Percentiles rank a stretch among this genome's conserved stretches.
These are phyloP conservation scores for Benthosema pterotum DNA, from an alignment of 2,797 vertebrate genomes.

Conservation along the genomic window DNA sequence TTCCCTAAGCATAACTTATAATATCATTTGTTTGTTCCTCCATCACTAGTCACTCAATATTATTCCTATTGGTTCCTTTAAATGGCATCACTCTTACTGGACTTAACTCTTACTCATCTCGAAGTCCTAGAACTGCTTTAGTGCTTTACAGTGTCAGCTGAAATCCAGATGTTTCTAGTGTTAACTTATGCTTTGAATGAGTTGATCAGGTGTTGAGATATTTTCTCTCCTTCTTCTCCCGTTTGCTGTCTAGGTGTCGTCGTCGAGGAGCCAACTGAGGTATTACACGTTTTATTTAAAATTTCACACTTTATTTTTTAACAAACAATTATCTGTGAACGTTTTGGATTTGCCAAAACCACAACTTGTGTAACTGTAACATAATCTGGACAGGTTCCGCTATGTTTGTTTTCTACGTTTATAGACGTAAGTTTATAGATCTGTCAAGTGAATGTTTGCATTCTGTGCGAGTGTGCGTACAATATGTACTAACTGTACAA, in stretches of 20 bases:
- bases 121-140: neutral
- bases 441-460: neutral
- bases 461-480: neutral
- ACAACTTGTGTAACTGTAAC: neutral
- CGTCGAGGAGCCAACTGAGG: fast-evolving
- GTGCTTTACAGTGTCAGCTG: neutral
- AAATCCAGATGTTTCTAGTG: neutral
- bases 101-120: neutral
- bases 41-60: no score
- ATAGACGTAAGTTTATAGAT: neutral
- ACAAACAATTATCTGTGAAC: neutral
- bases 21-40: no score
- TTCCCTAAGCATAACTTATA: no score
- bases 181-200: conserved; percentile 12
- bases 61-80: no score
- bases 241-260: conserved; percentile 37
- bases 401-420: neutral
- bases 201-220: conserved; percentile 39
- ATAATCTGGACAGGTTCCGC: neutral
- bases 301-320: neutral
- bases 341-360: no score
- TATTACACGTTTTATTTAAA: conserved; percentile 40
- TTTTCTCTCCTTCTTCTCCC: conserved; percentile 34
- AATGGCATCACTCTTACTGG: no score
- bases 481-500: neutral